Percentiles rank a stretch among this genome's conserved stretches.
Evolutionary conservation across 2,113 vertebrate species (phyloP).

Genomic region (Muntiacus muntjak): DNA sequence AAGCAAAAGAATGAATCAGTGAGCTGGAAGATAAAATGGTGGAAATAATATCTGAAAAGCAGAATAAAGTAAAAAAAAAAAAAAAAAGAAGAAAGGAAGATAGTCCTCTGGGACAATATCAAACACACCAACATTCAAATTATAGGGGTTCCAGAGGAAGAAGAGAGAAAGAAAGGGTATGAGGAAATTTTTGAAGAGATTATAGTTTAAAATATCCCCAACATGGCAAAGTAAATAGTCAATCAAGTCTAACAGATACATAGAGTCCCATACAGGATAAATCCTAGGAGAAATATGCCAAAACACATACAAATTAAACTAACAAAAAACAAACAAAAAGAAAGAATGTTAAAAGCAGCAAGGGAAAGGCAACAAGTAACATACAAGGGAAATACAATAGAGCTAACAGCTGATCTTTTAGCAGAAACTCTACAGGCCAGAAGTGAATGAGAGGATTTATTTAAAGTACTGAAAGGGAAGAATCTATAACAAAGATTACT

Average conservation of each 20-base stretch:
- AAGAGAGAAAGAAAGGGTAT: background rate
- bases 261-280: background rate
- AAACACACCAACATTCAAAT: fast-evolving
- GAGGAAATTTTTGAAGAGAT: background rate
- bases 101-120: background rate
- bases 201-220: background rate
- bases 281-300: background rate
- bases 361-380: background rate
- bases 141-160: background rate
- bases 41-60: background rate
- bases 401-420: background rate
- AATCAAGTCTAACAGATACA: background rate
- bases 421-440: background rate
- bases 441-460: background rate
- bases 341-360: background rate
- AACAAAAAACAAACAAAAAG: background rate
- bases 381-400: background rate
- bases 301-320: background rate
- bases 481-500: background rate
- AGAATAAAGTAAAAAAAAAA: background rate
- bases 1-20: background rate
- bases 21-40: background rate
- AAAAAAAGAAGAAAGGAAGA: background rate
- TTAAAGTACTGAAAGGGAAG: background rate
- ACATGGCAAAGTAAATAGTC: background rate